phyloP scores from a whole-genome alignment of 2,888 invertebrate genomes.

The Caenorhabditis doughertyi region DNA sequence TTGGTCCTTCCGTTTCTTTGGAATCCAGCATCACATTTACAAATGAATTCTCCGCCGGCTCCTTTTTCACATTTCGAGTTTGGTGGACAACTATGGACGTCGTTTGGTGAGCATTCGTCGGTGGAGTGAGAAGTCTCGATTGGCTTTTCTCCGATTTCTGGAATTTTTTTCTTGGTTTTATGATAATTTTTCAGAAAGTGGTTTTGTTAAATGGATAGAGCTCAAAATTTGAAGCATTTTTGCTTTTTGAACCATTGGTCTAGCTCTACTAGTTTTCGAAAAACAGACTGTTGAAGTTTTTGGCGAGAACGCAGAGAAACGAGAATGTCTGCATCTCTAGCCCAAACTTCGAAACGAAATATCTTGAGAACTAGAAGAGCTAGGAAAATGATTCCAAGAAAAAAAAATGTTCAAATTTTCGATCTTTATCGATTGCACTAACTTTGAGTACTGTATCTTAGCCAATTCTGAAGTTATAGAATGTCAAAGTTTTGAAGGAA shows the following conservation, averaged over 20 bases:
- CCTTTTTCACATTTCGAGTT: slow-evolving; percentile 71
- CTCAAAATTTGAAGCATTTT: not conserved
- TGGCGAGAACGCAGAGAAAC: not conserved
- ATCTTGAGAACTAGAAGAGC: no score
- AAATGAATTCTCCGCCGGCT: slow-evolving; percentile 72
- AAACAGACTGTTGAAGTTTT: not conserved
- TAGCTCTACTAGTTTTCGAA: not conserved
- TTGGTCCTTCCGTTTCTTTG: slow-evolving; percentile 73
- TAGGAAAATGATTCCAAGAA: no score
- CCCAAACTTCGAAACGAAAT: no score
- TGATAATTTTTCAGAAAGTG: not conserved
- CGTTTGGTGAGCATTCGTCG: slow-evolving; percentile 71
- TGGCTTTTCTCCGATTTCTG: slow-evolving; percentile 65
- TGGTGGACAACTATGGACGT: slow-evolving; percentile 61
- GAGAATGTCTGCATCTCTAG: not conserved
- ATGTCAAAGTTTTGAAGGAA: no score
- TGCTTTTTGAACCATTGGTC: not conserved
- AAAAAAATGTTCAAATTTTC: no score
- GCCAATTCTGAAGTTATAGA: no score
- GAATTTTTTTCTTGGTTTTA: not conserved
- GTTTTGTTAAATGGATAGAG: no score
- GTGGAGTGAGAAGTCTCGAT: slow-evolving; percentile 47
- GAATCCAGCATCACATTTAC: slow-evolving; percentile 74
- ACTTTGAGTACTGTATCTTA: no score
- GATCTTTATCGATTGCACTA: no score